These are phyloP conservation scores for Noctua pronuba DNA, from an alignment of 2,888 invertebrate genomes.

Conservation along the genomic window DNA sequence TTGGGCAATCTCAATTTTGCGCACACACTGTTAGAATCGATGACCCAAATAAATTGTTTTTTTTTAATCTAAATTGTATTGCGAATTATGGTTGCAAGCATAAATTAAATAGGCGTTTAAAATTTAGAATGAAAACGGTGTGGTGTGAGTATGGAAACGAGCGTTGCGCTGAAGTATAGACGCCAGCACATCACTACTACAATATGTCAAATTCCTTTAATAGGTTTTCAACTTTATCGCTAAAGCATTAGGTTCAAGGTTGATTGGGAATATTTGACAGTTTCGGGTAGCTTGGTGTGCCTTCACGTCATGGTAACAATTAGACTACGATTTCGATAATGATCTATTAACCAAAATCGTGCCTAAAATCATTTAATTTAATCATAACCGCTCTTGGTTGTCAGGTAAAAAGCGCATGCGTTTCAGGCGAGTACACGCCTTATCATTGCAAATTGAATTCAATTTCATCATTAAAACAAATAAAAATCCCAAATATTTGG, in stretches of 20 bases:
- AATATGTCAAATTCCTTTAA: no score
- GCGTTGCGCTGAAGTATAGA: neutral
- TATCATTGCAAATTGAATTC: neutral
- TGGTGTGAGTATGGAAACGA: neutral
- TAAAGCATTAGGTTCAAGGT: no score
- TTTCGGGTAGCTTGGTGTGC: no score
- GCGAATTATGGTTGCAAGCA: neutral
- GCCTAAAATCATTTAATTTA: neutral
- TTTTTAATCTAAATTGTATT: constrained; percentile 45
- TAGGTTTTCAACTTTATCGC: no score
- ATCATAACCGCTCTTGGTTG: neutral
- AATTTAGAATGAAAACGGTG: neutral
- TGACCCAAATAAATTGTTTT: constrained; percentile 76
- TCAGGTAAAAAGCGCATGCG: neutral
- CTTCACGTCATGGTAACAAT: neutral
- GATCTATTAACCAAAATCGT: neutral
- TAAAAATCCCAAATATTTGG: constrained; percentile 47
- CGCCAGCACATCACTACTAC: no score
- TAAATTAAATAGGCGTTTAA: constrained; percentile 1
- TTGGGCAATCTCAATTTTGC: constrained; percentile 71
- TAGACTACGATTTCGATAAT: neutral
- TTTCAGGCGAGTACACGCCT: neutral
- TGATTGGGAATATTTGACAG: no score
- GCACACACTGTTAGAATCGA: constrained; percentile 55
- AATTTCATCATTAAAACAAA: constrained; percentile 13